These are phyloP conservation scores for Saccostrea cuccullata DNA, from an alignment of 1,140 invertebrate genomes.

Conservation along the genomic window DNA sequence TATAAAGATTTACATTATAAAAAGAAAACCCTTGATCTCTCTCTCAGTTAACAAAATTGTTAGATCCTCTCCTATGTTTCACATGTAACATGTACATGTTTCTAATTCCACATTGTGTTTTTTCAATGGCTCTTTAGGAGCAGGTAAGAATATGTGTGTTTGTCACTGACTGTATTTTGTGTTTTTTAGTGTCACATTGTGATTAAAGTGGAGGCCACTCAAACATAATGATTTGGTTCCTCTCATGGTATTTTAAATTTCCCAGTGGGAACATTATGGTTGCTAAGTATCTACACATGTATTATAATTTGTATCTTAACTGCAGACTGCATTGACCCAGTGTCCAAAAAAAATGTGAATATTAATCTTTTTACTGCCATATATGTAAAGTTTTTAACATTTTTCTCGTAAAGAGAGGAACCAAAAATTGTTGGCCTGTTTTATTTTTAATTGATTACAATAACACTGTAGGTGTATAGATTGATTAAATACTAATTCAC, in stretches of 20 bases:
- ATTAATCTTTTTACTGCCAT: not conserved
- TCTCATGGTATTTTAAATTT: not conserved
- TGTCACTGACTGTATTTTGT: constrained; percentile 24
- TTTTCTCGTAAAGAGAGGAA: not conserved
- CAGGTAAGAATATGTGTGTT: constrained; percentile 32
- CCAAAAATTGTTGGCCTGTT: not conserved
- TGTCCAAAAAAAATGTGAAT: no score
- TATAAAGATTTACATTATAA: not conserved
- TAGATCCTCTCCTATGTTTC: not conserved
- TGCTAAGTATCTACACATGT: no score
- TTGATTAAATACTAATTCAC: not conserved
- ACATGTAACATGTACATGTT: constrained; percentile 20
- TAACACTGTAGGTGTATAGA: not conserved
- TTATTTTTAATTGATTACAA: not conserved
- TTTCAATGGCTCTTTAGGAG: constrained; percentile 18
- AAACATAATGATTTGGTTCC: not conserved
- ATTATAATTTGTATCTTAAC: no score
- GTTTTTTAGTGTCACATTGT: constrained; percentile 5
- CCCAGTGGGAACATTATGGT: no score
- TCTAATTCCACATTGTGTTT: constrained; percentile 23
- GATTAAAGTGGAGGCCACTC: not conserved
- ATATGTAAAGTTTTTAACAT: not conserved
- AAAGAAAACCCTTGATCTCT: not conserved
- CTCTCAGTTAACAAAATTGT: not conserved
- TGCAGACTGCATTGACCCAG: no score